Evolutionary conservation across 2,888 invertebrate species (phyloP), one percentile per base, ranked within the genome.

Genomic region (Harpagoxenus sublaevis): DNA sequence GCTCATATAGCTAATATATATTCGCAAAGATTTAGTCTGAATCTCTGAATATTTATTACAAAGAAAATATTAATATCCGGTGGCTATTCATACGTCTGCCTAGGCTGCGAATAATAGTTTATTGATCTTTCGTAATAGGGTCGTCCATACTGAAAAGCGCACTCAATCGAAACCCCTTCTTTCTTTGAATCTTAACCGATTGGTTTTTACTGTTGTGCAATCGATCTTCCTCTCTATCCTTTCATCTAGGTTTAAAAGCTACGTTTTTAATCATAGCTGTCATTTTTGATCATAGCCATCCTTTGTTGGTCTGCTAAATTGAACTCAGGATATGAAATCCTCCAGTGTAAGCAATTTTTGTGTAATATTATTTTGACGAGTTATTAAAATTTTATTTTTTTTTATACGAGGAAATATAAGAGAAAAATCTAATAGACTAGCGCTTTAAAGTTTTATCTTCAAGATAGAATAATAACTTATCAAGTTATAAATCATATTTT

Each of bases 111-210:
- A 83, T 84, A 81, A 84, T 77, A 84, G 83, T 88, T 88, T 81
- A 84, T 88, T 68, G 77, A 81, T 65, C 60, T 57, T 55, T 63
- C 55, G 78, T 79, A 85, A 85, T 82, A 84, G 83, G 70, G 51
- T 83, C 60, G 73, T 63, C 39, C 39, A 57, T 73, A 45, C 57
- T 55, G 83, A 73, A 60, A 75, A 65, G 71, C 55, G 74, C 42
- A 9, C 5, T 0, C 35, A 66, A 79, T 84, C 77, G 18, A 42
- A 57, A 65, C 35, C 63, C 62, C 84, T 83, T 84, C 55, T 75
- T 55, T 66, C 83, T 55, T 63, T 62, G 48, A 57, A 35, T 60
- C 31, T 18, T 42, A 51, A n/a, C 55, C 45, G 68, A 85, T 71
- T 70, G 83, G 23, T 39, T 74, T 60, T 86, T 63, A 74, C 39